Percentiles rank a stretch among this genome's conserved stretches.
phyloP scores from a whole-genome alignment of 2,113 vertebrate species.

The Grus americana region DNA sequence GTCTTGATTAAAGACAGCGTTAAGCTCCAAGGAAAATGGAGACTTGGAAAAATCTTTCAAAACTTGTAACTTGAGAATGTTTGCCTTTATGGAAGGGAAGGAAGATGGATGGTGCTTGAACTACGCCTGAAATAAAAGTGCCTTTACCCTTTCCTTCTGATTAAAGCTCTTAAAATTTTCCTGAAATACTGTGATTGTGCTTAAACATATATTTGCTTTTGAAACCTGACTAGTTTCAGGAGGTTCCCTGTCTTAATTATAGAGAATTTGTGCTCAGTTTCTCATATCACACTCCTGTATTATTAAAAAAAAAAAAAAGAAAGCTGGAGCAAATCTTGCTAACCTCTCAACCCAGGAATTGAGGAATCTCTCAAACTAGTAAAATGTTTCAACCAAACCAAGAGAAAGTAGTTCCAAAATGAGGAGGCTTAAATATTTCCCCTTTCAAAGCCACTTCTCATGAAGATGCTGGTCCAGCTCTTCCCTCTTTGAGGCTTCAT shows the following conservation, averaged over 20 bases:
- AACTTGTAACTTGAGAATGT: conserved; percentile 41
- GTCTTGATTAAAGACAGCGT: conserved; percentile 14
- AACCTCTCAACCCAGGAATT: not conserved
- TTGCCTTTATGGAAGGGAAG: conserved; percentile 32
- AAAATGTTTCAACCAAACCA: not conserved
- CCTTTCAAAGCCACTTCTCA: not conserved
- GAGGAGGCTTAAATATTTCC: not conserved
- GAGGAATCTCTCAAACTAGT: not conserved
- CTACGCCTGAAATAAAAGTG: conserved; percentile 9
- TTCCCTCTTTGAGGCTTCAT: not conserved
- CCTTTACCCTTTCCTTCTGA: not conserved
- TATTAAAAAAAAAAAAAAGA: not conserved
- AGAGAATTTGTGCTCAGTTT: not conserved
- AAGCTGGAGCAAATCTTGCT: not conserved
- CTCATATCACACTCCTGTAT: not conserved
- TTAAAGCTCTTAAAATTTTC: conserved; percentile 35
- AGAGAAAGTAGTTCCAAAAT: not conserved
- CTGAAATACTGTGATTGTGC: conserved; percentile 11
- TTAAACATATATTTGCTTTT: conserved; percentile 30
- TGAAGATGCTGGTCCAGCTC: not conserved
- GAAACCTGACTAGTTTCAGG: not conserved
- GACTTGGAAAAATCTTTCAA: conserved; percentile 29
- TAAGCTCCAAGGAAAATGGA: conserved; percentile 40
- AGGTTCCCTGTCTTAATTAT: not conserved
- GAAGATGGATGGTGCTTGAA: conserved; percentile 52